Base-by-base conservation (phyloP, 2,888 invertebrate species). In the Ophonus ardosiacus region DNA sequence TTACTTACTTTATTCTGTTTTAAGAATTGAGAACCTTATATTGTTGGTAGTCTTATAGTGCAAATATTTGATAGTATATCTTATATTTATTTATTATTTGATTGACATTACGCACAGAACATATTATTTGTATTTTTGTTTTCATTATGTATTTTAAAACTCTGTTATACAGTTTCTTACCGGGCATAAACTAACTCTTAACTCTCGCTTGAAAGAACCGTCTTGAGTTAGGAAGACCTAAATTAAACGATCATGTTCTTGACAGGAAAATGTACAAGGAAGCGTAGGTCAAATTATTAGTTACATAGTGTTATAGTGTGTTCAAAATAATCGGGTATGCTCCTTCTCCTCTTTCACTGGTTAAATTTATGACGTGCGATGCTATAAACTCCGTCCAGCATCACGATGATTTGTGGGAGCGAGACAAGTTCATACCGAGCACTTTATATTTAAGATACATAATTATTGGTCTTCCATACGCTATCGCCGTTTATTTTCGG, bases 281-380 rank as follows among this genome's bases (percentile, higher is more conserved):
- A 83, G 74, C 51, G 21, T 24, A 65, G 31, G 18, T 40, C 24
- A 83, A 83, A 83, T 83, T 38, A 83, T 76, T 59, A 76, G 74
- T 76, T 83, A 18, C 83, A 74, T 76, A 24, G 82, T 82, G 74
- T 71, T 71, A 82, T 82, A 81, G 81, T 81, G 78, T 81, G 82
- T 38, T 71, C 74, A 83, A 83, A 83, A 83, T 83, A 83, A 83
- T 74, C 83, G 76, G 57, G 71, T 83, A 74, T 51, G 38, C 24
- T 40, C 17, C 40, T 51, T 74, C 83, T 83, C 83, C n/a, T 83
- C 82, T 82, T 82, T 71, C 83, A 83, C 71, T 82, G 57, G 13
- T 61, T 38, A 63, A 78, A 84, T 84, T 84, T 84, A 84, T 40
- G 84, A 78, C 56, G 84, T 84, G 84, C 84, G 84, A 84, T 84